A percentile compares a stretch with the other conserved stretches of the same genome.
phyloP scores from a whole-genome alignment of 1,140 invertebrate genomes.

The Cardiocondyla obscurior region DNA sequence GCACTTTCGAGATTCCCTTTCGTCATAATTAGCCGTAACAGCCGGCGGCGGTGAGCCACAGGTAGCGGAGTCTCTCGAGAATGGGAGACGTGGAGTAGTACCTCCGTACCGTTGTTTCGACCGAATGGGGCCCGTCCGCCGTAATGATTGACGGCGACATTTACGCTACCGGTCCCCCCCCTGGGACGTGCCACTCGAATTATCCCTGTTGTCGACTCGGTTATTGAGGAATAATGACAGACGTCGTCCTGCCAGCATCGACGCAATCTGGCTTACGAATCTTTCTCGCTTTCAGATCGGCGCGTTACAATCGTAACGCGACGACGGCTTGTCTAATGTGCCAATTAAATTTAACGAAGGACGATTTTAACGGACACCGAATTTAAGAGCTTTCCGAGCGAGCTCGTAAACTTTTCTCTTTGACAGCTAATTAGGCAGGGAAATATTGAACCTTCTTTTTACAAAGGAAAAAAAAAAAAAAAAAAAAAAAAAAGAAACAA shows the following conservation, averaged over 20 bases:
- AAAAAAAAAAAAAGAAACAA: no score
- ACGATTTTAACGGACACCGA: neutral
- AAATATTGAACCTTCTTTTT: neutral
- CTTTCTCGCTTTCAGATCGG: neutral
- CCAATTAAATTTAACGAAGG: neutral
- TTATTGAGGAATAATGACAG: constrained; percentile 52
- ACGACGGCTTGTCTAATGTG: neutral
- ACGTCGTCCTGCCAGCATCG: neutral
- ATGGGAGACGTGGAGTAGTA: constrained; percentile 38
- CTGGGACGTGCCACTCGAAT: constrained; percentile 54
- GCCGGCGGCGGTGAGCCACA: neutral
- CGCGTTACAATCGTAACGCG: neutral
- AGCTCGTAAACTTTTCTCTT: neutral
- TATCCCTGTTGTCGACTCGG: constrained; percentile 24
- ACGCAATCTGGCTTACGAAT: neutral
- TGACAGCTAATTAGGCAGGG: neutral
- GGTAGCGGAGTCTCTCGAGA: constrained; percentile 49
- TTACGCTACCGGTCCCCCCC: neutral
- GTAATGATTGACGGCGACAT: constrained; percentile 63
- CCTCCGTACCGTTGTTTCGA: constrained; percentile 48
- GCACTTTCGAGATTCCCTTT: constrained; percentile 11
- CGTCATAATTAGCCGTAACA: constrained; percentile 56
- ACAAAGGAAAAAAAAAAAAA: no score
- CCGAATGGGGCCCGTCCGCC: constrained; percentile 44
- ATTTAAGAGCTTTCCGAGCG: neutral